Conservation (phyloP, 2,113 vertebrate species). For the Microtus pennsylvanicus region DNA sequence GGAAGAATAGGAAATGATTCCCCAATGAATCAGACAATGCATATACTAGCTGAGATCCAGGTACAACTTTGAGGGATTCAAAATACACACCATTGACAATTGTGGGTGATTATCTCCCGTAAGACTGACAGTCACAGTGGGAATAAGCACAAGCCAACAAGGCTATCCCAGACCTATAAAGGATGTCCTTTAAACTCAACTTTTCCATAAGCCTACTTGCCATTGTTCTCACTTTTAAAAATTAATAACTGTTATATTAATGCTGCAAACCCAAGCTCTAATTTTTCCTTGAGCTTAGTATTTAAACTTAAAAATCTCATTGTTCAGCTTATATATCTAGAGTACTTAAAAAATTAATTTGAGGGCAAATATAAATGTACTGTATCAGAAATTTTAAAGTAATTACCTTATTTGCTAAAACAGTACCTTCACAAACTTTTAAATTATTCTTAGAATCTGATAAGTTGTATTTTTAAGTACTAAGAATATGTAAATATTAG, state of each 20-base stretch:
- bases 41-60: neutral
- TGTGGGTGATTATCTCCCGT: neutral
- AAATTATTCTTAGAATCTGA: conserved; percentile 23
- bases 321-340: neutral
- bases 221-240: neutral
- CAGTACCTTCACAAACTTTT: neutral
- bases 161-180: neutral
- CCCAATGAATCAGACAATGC: neutral
- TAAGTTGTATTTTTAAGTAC: neutral
- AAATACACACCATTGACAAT: neutral
- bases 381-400: neutral
- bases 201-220: neutral
- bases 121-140: neutral
- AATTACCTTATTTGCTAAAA: conserved; percentile 27
- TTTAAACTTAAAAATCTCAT: conserved; percentile 2
- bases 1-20: neutral
- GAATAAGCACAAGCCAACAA: neutral
- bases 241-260: neutral
- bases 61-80: neutral
- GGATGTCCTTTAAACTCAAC: neutral
- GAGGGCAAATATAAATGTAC: neutral
- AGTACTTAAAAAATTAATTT: conserved; percentile 46
- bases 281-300: neutral
- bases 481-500: neutral
- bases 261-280: neutral